These are phyloP conservation scores for Hirundichthys speculiger DNA, from an alignment of 2,113 vertebrate genomes.

Conservation along the genomic window DNA sequence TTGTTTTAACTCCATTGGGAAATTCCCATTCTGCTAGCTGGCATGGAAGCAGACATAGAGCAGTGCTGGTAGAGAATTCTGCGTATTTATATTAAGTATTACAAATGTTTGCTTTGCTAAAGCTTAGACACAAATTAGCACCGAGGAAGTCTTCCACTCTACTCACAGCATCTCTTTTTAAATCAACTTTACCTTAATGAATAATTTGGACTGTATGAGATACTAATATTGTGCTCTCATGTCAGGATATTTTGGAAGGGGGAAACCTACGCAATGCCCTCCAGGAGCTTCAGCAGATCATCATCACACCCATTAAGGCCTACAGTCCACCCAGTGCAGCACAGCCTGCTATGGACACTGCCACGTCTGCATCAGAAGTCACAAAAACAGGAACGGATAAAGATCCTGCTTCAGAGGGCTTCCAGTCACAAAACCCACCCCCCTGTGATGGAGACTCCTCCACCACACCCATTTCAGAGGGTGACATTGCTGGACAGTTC, in stretches of 20 bases:
- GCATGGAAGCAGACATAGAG: constrained; percentile 17
- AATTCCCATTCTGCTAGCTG: constrained; percentile 16
- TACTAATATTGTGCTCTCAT: not conserved
- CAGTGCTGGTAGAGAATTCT: not conserved
- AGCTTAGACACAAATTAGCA: constrained; percentile 3
- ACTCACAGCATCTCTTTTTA: not conserved
- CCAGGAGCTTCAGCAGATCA: constrained; percentile 93
- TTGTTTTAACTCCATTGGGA: constrained; percentile 11
- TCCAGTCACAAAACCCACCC: constrained; percentile 84
- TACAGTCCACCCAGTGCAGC: constrained; percentile 79
- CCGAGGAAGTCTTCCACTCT: not conserved
- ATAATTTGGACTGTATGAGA: not conserved
- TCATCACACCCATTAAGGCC: constrained; percentile 92
- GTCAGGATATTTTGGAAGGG: constrained; percentile 92
- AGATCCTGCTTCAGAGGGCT: constrained; percentile 81
- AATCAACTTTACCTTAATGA: not conserved
- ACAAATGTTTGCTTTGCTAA: not conserved
- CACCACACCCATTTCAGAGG: constrained; percentile 87
- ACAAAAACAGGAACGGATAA: constrained; percentile 81
- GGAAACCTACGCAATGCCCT: constrained; percentile 92
- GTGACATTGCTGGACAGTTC: constrained; percentile 93
- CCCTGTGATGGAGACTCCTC: constrained; percentile 87
- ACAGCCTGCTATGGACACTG: constrained; percentile 67
- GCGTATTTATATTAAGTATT: not conserved
- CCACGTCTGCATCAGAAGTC: constrained; percentile 69